Conservation (phyloP, 2,888 invertebrate genomes). For the Apoda limacodes region DNA sequence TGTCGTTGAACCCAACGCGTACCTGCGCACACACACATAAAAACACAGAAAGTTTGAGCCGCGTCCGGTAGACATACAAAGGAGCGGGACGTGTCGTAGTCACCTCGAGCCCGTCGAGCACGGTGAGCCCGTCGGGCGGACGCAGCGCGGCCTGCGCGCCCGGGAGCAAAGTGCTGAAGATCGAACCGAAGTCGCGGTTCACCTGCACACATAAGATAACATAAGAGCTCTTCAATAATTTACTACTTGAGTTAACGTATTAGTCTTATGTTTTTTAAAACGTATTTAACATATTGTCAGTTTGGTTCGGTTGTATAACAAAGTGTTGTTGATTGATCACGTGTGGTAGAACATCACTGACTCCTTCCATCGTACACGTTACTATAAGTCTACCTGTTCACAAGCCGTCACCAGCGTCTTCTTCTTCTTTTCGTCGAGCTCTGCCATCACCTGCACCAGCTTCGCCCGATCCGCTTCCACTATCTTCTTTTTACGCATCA, state of each 20-base stretch:
- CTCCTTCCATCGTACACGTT: no score
- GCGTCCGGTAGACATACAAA: no score
- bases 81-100: constrained; percentile 12
- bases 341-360: no score
- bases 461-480: constrained; percentile 81
- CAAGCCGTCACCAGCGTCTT: constrained; percentile 84
- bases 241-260: neutral
- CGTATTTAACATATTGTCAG: no score
- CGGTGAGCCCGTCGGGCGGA: constrained; percentile 78
- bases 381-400: constrained; percentile 65
- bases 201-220: constrained; percentile 56
- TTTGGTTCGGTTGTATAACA: no score
- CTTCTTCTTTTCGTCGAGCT: constrained; percentile 93
- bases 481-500: constrained; percentile 77
- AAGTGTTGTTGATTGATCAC: no score
- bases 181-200: constrained; percentile 93
- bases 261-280: no score
- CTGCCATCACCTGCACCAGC: constrained; percentile 82
- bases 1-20: constrained; percentile 87
- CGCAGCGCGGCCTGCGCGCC: constrained; percentile 90
- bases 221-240: no score
- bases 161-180: constrained; percentile 91
- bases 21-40: no score
- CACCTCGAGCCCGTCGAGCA: constrained; percentile 90
- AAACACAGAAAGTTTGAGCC: no score